Evolutionary conservation across 2,113 vertebrate genomes (phyloP), one percentile per base, ranked within the genome.

Genomic region (Holacanthus passer): DNA sequence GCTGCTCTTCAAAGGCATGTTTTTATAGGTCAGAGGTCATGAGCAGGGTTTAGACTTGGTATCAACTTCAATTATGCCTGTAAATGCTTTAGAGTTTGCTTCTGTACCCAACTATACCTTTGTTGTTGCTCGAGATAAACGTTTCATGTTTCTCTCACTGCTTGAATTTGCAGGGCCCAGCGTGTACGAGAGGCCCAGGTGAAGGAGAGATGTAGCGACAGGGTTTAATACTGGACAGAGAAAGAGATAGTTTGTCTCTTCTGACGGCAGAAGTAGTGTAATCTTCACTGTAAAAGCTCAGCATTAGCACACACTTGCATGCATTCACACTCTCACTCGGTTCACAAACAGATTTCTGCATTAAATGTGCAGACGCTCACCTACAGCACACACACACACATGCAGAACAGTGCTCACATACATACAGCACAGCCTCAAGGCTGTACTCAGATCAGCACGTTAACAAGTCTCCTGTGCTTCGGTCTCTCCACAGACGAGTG

Each of bases 361-460:
- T 24, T 24, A 56, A 67, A 63, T n/a, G 22, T 5, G 35, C 31
- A 76, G n/a, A 37, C 17, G 31, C 37, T n/a, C 27, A 66, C 20
- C 43, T 45, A n/a, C 1, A 4, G 62, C 27, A 65, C 47, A 41
- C 58, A 68, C 20, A 65, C 27, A 65, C 47, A 41, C 58, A 68
- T 22, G 11, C 56, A 11, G 48, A 63, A 5, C 13, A 35, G 32
- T 17, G 43, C 75, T 45, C 79, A 59, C 60, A 43, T 59, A 65
- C 63, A 39, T 62, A 58, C 79, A 71, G 45, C 68, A 35, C 74
- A 68, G 74, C 83, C 82, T 71, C 68, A 56, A 87, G 79, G 87
- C 89, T 82, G 79, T 85, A 80, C 77, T 87, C 77, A 84, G 60
- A 87, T 91, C 88, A 87, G 65, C 67, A 64, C 59, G 27, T 79